phyloP scores from a whole-genome alignment of 2,113 vertebrate species.

The Mirza zaza region DNA sequence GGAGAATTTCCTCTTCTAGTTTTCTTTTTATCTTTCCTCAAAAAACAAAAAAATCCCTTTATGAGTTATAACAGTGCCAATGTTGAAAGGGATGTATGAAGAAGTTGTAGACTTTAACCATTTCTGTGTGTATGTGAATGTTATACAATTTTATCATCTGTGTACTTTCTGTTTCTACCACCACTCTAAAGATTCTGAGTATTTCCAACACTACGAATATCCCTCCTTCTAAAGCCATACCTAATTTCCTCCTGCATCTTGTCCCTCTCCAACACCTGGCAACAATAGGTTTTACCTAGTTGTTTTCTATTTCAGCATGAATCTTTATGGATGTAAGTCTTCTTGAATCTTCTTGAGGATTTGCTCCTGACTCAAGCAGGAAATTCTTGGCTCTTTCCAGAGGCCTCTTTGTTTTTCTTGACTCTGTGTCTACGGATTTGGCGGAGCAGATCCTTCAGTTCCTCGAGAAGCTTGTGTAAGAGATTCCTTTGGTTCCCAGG shows the following conservation, averaged over 20 bases:
- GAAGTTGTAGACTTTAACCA: background rate
- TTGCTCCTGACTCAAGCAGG: background rate
- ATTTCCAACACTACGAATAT: background rate
- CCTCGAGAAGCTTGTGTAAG: background rate
- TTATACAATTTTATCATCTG: background rate
- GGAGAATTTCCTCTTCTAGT: background rate
- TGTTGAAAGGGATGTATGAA: background rate
- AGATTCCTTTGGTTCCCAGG: background rate
- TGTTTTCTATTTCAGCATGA: background rate
- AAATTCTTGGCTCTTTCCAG: background rate
- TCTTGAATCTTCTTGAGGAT: background rate
- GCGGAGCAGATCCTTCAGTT: accelerated
- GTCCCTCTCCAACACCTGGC: background rate
- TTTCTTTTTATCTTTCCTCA: background rate
- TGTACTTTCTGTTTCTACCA: background rate
- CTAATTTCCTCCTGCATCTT: background rate
- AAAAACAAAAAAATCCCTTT: background rate
- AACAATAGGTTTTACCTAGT: background rate
- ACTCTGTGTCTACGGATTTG: background rate
- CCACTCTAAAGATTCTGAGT: background rate
- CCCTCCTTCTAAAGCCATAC: background rate
- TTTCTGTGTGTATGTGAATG: background rate
- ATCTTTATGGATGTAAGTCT: background rate
- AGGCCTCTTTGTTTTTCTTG: background rate
- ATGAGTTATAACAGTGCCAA: background rate